Base-by-base conservation (phyloP, 92 coral and sea anemone species). In the Meandrina meandrites region DNA sequence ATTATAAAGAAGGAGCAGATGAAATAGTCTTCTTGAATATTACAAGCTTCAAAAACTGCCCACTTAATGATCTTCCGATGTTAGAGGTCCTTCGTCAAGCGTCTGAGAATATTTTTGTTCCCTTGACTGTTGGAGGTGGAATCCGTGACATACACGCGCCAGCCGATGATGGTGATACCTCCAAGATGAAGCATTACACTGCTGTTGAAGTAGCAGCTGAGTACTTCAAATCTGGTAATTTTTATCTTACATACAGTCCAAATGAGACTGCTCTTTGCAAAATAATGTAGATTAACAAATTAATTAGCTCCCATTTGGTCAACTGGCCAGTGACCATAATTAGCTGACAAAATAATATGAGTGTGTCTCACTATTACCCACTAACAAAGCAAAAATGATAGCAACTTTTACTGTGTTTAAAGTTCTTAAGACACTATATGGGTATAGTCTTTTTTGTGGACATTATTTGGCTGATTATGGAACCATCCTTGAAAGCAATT, bases 71-170 rank as follows among this genome's bases (percentile, higher is more conserved):
- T 78, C 76, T 90, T 78, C 89, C 93, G 12, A 90, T 90, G 93
- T 37, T 90, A 35, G 89, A 90, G 70, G 89, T 90, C 40, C 87
- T 90, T 30, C 81, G 93, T 7, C 85, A 82, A 64, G 81, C 89
- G 2, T 90, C 89, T 28, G 90, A 90, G 87, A 86, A 86, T 84
- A 88, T 90, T 28, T 90, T 90, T 76, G 90, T 90, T 60, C 93
- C 93, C 30, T 56, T 90, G 48, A 90, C 93, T 64, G 90, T 90
- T 28, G 93, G 93, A 36, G 93, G 93, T 73, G 93, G 93, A 28
- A 90, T 90, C 50, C 81, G 93, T 37, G 90, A 87, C 36, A 30
- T 90, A 24, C 78, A 67, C 53, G 93, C 88, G 3, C 88, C 71
- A 67, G 86, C 76, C 21, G 80, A 86, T 17, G 64, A 45, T 12